Conservation (phyloP, 2,113 vertebrate species). For the Scomber colias region DNA sequence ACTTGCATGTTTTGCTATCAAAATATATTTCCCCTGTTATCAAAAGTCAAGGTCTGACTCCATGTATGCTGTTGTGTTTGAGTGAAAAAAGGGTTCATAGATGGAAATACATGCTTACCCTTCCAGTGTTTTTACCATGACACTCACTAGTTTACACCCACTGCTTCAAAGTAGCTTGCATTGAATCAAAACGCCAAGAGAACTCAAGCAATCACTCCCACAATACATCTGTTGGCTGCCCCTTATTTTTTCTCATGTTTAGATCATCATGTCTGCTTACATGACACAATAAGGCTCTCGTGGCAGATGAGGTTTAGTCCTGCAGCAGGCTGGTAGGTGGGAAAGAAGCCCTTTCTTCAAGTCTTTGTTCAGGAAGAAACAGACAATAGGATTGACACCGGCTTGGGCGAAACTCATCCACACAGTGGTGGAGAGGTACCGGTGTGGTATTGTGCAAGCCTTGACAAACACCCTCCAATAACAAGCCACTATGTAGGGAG, state of each 20-base stretch:
- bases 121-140: constrained; percentile 44
- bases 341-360: constrained; percentile 93
- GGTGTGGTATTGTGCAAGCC: constrained; percentile 90
- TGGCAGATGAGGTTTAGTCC: constrained; percentile 91
- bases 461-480: constrained; percentile 94
- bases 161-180: constrained; percentile 62
- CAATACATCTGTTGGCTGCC: constrained; percentile 40
- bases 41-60: constrained; percentile 26
- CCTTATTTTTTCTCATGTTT: constrained; percentile 16
- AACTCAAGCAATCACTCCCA: constrained; percentile 59
- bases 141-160: constrained; percentile 30
- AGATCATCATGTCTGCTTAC: constrained; percentile 77
- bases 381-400: constrained; percentile 92
- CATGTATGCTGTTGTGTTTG: constrained; percentile 6
- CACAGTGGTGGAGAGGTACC: constrained; percentile 92
- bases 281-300: constrained; percentile 94
- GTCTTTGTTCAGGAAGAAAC: constrained; percentile 94
- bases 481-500: constrained; percentile 93
- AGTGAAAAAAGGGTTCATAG: constrained; percentile 30
- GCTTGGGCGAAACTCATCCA: constrained; percentile 95
- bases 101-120: constrained; percentile 56
- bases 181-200: constrained; percentile 70
- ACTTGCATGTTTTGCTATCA: constrained; percentile 28
- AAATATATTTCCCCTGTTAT: constrained; percentile 17
- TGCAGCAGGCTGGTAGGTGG: constrained; percentile 91